phyloP scores from a whole-genome alignment of 1,140 invertebrate species.

The Panagrolaimus sp. region DNA sequence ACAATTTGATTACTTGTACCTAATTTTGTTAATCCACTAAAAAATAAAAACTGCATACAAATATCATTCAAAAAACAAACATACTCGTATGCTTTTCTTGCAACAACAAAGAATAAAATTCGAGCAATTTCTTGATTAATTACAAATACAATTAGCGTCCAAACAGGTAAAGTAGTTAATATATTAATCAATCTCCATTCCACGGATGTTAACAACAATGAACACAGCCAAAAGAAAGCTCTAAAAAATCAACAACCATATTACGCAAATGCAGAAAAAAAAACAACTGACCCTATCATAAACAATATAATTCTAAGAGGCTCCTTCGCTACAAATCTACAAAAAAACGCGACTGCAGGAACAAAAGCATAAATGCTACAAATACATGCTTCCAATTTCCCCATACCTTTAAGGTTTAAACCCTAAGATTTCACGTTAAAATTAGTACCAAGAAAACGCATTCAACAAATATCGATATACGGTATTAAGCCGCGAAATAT shows the following conservation, averaged over 20 bases:
- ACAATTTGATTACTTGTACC: slow-evolving; percentile 6
- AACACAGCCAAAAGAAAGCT: slow-evolving; percentile 35
- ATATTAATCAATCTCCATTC: slow-evolving; percentile 2
- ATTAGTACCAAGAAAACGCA: too few relatives aligned
- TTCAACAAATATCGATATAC: too few relatives aligned
- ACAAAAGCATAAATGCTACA: slow-evolving; percentile 31
- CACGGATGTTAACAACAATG: slow-evolving; percentile 29
- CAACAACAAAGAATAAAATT: not conserved
- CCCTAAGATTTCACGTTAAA: not conserved
- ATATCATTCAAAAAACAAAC: not conserved
- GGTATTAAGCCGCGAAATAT: too few relatives aligned
- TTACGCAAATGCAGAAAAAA: not conserved
- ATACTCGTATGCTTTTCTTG: not conserved
- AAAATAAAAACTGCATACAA: not conserved
- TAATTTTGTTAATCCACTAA: not conserved
- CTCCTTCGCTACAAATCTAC: slow-evolving; percentile 29
- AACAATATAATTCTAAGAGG: slow-evolving; percentile 33
- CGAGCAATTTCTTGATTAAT: slow-evolving; percentile 5
- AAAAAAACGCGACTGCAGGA: slow-evolving; percentile 27
- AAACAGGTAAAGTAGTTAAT: not conserved
- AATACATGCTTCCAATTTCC: slow-evolving; percentile 18
- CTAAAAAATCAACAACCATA: slow-evolving; percentile 24
- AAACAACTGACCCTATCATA: slow-evolving; percentile 29
- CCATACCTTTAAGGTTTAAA: slow-evolving; percentile 18
- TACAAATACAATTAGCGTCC: not conserved